phyloP scores from a whole-genome alignment of 35 echinoderm and acorn worm species.

The Stichopus chloronotus region DNA sequence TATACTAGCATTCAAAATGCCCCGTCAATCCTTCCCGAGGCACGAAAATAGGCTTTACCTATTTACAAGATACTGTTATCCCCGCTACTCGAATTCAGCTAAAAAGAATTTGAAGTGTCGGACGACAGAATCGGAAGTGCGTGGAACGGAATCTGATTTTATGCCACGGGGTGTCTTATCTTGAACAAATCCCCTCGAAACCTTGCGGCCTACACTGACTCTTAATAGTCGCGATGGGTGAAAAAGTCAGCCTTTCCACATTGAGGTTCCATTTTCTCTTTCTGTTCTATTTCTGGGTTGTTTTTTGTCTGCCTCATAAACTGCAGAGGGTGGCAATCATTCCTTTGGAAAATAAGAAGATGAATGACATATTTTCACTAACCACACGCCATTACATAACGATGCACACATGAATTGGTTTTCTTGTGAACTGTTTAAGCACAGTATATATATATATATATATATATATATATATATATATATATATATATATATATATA shows the following conservation, averaged over 20 bases:
- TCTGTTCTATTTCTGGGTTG: too few relatives aligned
- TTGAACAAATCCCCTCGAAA: slow-evolving; percentile 41
- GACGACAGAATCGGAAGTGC: slow-evolving; percentile 43
- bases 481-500: too few relatives aligned
- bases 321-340: too few relatives aligned
- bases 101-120: slow-evolving; percentile 43
- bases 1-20: background rate
- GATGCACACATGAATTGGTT: too few relatives aligned
- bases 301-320: too few relatives aligned
- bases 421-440: too few relatives aligned
- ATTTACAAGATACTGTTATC: slow-evolving; percentile 50
- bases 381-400: too few relatives aligned
- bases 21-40: slow-evolving; percentile 37
- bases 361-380: too few relatives aligned
- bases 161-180: slow-evolving; percentile 33
- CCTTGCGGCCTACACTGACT: slow-evolving; percentile 29
- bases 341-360: too few relatives aligned
- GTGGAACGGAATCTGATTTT: slow-evolving; percentile 37
- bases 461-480: too few relatives aligned
- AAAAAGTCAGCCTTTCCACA: slow-evolving; percentile 26
- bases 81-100: background rate
- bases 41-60: slow-evolving; percentile 45
- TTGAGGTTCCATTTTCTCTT: background rate
- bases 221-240: slow-evolving; percentile 37
- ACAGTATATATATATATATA: too few relatives aligned